phyloP scores from a whole-genome alignment of 1,140 invertebrate species.

The Heliconius hermathena region DNA sequence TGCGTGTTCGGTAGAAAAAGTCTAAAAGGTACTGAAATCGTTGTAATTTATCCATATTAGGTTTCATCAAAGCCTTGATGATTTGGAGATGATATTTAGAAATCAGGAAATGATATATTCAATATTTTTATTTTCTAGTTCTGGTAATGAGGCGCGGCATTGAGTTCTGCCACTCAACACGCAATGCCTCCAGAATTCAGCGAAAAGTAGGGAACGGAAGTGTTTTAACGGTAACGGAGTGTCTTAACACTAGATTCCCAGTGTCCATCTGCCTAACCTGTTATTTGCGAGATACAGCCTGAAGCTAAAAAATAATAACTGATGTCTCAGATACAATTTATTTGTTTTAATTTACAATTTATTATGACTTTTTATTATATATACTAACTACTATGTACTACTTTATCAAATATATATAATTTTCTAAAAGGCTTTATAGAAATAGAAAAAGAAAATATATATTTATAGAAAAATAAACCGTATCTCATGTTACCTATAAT shows the following conservation, averaged over 20 bases:
- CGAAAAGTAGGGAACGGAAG: too few species aligned
- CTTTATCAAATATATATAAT: background rate
- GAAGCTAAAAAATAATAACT: too few species aligned
- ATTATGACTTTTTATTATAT: background rate
- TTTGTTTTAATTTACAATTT: background rate
- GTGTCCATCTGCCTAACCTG: too few species aligned
- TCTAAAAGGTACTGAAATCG: background rate
- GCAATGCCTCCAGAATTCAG: too few species aligned
- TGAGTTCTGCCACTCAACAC: too few species aligned
- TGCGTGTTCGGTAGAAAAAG: background rate
- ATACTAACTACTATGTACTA: background rate
- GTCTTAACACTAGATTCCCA: too few species aligned
- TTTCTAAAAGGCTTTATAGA: background rate
- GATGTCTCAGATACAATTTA: too few species aligned
- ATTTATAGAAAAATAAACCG: conserved; percentile 14
- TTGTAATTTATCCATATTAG: background rate
- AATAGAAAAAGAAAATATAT: background rate
- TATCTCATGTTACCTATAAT: conserved; percentile 37
- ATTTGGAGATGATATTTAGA: background rate
- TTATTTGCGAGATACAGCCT: too few species aligned
- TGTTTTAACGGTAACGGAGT: too few species aligned
- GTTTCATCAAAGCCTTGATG: background rate
- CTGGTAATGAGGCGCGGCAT: too few species aligned
- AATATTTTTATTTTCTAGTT: too few species aligned
- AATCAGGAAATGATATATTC: too few species aligned